A percentile compares a stretch with the other conserved stretches of the same genome.
phyloP scores from a whole-genome alignment of 2,888 invertebrate genomes.

The Ormyrus nitidulus region DNA sequence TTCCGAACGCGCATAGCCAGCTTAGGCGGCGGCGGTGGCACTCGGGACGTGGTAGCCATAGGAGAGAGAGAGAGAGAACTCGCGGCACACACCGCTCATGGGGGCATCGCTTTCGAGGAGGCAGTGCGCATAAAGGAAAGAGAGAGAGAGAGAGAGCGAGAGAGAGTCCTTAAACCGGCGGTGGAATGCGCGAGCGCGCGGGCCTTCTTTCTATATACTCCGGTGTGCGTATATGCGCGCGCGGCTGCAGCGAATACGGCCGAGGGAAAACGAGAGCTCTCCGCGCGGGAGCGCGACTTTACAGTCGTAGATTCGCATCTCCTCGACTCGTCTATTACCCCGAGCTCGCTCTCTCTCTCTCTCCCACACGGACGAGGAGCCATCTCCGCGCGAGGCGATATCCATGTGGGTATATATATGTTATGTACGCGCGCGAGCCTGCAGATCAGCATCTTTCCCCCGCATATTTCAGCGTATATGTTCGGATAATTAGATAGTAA shows the following conservation, averaged over 20 bases:
- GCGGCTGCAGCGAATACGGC: neutral
- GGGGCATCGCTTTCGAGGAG: too few relatives aligned
- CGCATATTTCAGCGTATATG: conserved; percentile 5
- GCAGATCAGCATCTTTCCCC: too few relatives aligned
- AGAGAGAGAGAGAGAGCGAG: too few relatives aligned
- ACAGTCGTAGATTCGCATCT: conserved; percentile 49
- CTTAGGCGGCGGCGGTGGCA: too few relatives aligned
- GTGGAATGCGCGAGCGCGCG: too few relatives aligned
- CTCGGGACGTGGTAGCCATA: neutral
- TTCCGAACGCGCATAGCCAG: conserved; percentile 19
- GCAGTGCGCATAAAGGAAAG: too few relatives aligned
- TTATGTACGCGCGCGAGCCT: too few relatives aligned
- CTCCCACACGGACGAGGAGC: neutral
- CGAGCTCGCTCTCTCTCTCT: neutral
- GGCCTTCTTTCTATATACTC: too few relatives aligned
- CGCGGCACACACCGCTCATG: too few relatives aligned
- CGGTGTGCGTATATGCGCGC: too few relatives aligned
- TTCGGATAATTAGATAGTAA: neutral
- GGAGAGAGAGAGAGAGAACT: conserved; percentile 1
- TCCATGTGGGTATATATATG: conserved; percentile 16
- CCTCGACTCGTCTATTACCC: conserved; percentile 38
- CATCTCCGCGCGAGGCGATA: conserved; percentile 31
- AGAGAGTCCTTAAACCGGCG: too few relatives aligned
- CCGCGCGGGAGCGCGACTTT: conserved; percentile 37
- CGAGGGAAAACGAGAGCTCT: conserved; percentile 42